Evolutionary conservation across 1,140 invertebrate genomes (phyloP), one percentile per base, ranked within the genome.

Genomic region (Dicyema japonicum): DNA sequence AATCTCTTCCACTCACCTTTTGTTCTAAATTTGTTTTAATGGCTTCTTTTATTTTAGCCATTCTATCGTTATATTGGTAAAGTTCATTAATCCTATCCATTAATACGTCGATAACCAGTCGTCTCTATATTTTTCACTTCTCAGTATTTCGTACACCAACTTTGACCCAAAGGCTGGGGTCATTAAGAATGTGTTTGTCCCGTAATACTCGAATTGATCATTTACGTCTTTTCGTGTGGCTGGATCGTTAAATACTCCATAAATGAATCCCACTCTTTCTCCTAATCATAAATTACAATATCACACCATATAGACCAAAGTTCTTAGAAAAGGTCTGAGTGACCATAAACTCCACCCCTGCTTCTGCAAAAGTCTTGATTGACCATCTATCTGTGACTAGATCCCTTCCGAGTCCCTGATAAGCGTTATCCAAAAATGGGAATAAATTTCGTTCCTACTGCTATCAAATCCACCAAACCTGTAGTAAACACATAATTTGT

Each of bases 251-350:
- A n/a, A n/a, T n/a, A n/a, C n/a, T n/a, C n/a, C n/a, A n/a, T n/a
- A n/a, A n/a, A n/a, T n/a, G n/a, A n/a, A n/a, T n/a, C n/a, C n/a
- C n/a, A n/a, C n/a, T n/a, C n/a, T n/a, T n/a, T n/a, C n/a, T n/a
- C n/a, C n/a, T n/a, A n/a, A n/a, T n/a, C n/a, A n/a, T n/a, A 7
- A 30, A 30, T 5, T 29, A 15, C 23, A 5, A 16, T 12, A 27
- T 60, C 62, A 62, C 48, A 71, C 72, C 82, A 49, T 92, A 90
- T 3, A 94, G 54, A 7, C 78, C 80, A 58, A 90, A 92, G 50
- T 92, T 94, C 56, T 92, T 92, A 12, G 80, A 78, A 56, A 85
- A 94, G n/a, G 75, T 85, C 49, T 92, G 82, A 8, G 74, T 65
- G 40, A 69, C 68, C 19, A 90, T 55, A 12, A 85, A 56, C 52